These are phyloP conservation scores for Dromaius novaehollandiae DNA, from an alignment of 2,113 vertebrate genomes.

Conservation along the genomic window DNA sequence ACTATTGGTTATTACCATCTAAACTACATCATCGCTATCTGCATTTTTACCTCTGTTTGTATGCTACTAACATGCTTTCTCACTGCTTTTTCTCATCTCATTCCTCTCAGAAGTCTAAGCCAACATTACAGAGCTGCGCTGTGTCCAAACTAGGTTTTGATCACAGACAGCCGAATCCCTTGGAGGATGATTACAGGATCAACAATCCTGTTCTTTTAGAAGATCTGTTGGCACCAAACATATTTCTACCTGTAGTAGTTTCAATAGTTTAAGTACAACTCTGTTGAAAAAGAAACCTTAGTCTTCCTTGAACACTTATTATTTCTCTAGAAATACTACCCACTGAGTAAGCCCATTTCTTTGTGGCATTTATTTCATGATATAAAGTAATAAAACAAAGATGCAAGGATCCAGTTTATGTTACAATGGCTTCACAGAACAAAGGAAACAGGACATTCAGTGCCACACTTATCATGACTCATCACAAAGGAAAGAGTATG, in stretches of 20 bases:
- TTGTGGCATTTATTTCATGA: not conserved
- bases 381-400: conserved; percentile 17
- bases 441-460: not conserved
- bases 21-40: not conserved
- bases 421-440: not conserved
- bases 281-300: not conserved
- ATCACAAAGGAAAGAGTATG: not conserved
- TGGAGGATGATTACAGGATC: not conserved
- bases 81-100: not conserved
- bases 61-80: not conserved
- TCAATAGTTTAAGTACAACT: not conserved
- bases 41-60: not conserved
- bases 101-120: not conserved
- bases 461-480: not conserved
- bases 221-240: not conserved
- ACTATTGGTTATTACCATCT: not conserved
- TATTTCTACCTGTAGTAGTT: not conserved
- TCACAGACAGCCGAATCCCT: not conserved
- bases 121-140: not conserved
- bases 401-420: not conserved
- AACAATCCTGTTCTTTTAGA: not conserved
- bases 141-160: not conserved
- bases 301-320: not conserved
- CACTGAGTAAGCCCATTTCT: not conserved
- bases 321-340: not conserved